Conservation (phyloP, 2,888 invertebrate genomes). For the Oligia latruncula region DNA sequence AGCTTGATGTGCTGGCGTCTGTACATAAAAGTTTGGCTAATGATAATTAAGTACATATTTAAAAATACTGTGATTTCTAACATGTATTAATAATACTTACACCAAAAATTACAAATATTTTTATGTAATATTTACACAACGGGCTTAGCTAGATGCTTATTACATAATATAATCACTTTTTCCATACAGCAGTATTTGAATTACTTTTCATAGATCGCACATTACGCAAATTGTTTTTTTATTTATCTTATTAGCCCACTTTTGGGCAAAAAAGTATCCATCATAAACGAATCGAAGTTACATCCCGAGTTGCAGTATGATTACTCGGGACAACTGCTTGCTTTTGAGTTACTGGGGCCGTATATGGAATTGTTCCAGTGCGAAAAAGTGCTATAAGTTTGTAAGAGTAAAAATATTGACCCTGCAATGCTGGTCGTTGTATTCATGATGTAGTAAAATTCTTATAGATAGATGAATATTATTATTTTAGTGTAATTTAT, state of each 20-base stretch:
- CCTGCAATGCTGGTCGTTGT: conserved; percentile 7
- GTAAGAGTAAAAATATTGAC: not conserved
- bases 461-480: not conserved
- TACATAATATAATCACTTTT: not conserved
- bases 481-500: conserved; percentile 18
- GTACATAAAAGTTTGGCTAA: not conserved
- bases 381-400: not conserved
- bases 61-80: conserved; percentile 13
- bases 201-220: not conserved
- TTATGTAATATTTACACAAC: conserved; percentile 5
- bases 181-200: not conserved
- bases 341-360: not conserved
- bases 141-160: not conserved
- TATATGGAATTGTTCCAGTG: not conserved
- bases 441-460: not conserved
- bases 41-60: too few relatives aligned
- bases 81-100: not conserved
- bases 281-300: not conserved
- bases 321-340: not conserved
- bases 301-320: not conserved
- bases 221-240: not conserved
- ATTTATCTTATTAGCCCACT: not conserved
- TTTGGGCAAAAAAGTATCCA: not conserved
- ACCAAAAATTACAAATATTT: not conserved
- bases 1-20: too few relatives aligned